These are phyloP conservation scores for Phalanger gymnotis DNA, from an alignment of 2,797 vertebrate species.

Conservation along the genomic window DNA sequence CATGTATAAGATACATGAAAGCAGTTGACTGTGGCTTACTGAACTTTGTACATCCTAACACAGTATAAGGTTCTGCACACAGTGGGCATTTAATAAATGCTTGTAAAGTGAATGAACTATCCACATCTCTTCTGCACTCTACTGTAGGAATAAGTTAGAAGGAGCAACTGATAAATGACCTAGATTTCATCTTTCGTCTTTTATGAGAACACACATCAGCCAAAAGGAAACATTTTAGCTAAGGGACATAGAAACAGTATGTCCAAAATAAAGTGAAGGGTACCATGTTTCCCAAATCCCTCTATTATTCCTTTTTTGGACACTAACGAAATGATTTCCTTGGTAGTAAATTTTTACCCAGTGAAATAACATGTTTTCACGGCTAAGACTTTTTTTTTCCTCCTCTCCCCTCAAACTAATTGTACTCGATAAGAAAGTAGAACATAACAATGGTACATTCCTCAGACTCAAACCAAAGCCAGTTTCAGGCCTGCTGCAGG, in stretches of 20 bases:
- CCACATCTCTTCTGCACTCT: neutral
- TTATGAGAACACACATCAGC: slow-evolving; percentile 66
- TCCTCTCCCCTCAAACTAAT: slow-evolving; percentile 82
- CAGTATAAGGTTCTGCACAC: neutral
- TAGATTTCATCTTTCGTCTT: slow-evolving; percentile 56
- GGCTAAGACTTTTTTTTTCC: slow-evolving; percentile 72
- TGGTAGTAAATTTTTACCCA: slow-evolving; percentile 89
- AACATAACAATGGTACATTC: slow-evolving; percentile 85
- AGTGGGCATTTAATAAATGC: neutral
- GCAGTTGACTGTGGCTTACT: neutral
- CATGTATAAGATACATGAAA: neutral
- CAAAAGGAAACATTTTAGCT: slow-evolving; percentile 76
- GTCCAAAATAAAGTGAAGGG: slow-evolving; percentile 77
- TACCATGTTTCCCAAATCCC: slow-evolving; percentile 65
- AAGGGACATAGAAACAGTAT: slow-evolving; percentile 66
- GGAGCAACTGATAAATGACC: neutral
- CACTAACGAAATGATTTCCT: slow-evolving; percentile 83
- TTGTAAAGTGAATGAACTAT: neutral
- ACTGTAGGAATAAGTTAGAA: neutral
- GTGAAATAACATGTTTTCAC: slow-evolving; percentile 90
- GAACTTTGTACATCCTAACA: neutral
- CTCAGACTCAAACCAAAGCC: slow-evolving; percentile 81
- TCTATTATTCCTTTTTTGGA: slow-evolving; percentile 89
- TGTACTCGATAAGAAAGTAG: slow-evolving; percentile 86
- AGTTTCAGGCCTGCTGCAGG: slow-evolving; percentile 82